Conservation (phyloP, 1,140 invertebrate species). For the Hyles vespertilio region DNA sequence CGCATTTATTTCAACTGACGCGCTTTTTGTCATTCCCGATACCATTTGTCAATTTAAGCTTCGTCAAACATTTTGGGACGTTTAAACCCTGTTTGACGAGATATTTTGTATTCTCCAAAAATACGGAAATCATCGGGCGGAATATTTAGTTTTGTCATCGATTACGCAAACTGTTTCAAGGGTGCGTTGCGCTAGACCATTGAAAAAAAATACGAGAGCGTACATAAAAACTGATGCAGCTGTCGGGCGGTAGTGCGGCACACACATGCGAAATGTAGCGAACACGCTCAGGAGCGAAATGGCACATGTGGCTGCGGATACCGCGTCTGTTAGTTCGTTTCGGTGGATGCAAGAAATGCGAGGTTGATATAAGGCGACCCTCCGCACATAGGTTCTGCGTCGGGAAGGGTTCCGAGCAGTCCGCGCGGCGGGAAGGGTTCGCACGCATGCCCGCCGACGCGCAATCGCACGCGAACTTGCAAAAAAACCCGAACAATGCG, state of each 20-base stretch:
- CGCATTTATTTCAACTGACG: too few species aligned
- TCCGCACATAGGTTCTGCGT: slow-evolving; percentile 41
- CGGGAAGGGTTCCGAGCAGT: slow-evolving; percentile 63
- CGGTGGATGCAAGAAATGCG: slow-evolving; percentile 5
- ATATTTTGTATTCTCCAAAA: slow-evolving; percentile 53
- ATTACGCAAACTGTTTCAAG: slow-evolving; percentile 76
- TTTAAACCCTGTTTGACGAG: background rate
- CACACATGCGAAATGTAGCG: slow-evolving; percentile 73
- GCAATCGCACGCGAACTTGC: slow-evolving; percentile 71
- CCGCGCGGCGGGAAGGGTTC: slow-evolving; percentile 61
- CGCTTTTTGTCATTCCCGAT: too few species aligned
- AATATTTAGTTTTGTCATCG: slow-evolving; percentile 76
- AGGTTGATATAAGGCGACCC: slow-evolving; percentile 41
- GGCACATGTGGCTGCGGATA: slow-evolving; percentile 31
- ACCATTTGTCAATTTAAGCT: too few species aligned
- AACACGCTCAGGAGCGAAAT: slow-evolving; percentile 26
- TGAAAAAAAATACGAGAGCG: slow-evolving; percentile 72
- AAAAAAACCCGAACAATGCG: slow-evolving; percentile 70
- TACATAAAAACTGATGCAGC: slow-evolving; percentile 73
- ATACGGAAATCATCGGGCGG: slow-evolving; percentile 74
- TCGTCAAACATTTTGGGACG: too few species aligned
- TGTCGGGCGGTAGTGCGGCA: slow-evolving; percentile 60
- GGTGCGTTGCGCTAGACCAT: slow-evolving; percentile 61
- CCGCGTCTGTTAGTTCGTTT: slow-evolving; percentile 27
- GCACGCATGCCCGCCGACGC: slow-evolving; percentile 67